phyloP scores from a whole-genome alignment of 1,140 invertebrate genomes.

The Scaptomyza graminum region DNA sequence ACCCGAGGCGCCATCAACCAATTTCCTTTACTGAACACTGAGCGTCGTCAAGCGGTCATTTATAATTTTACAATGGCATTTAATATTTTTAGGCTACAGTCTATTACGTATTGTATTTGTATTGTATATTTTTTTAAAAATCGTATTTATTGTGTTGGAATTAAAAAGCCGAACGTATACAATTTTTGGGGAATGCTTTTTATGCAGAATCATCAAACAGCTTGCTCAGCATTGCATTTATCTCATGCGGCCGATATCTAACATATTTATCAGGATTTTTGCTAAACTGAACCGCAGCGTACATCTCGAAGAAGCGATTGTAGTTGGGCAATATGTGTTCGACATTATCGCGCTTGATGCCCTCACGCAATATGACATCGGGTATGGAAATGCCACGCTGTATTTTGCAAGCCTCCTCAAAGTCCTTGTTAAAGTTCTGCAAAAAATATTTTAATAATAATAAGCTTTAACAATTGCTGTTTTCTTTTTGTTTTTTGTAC shows the following conservation, averaged over 20 bases:
- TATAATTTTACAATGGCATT: slow-evolving; percentile 68
- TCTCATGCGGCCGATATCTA: slow-evolving; percentile 94
- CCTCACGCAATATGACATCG: slow-evolving; percentile 93
- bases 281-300: slow-evolving; percentile 90
- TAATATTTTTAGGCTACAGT: slow-evolving; percentile 74
- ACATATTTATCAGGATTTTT: slow-evolving; percentile 98
- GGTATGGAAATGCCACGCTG: slow-evolving; percentile 97
- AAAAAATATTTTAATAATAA: no score
- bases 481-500: slow-evolving; percentile 84
- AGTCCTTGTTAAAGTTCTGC: slow-evolving; percentile 96
- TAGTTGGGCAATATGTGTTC: slow-evolving; percentile 94
- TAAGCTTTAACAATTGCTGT: not conserved
- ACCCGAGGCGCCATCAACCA: slow-evolving; percentile 79
- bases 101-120: slow-evolving; percentile 64
- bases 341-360: slow-evolving; percentile 93
- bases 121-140: slow-evolving; percentile 69
- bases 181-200: slow-evolving; percentile 36
- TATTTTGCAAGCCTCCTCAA: slow-evolving; percentile 93
- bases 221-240: slow-evolving; percentile 90
- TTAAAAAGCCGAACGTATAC: slow-evolving; percentile 66
- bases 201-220: slow-evolving; percentile 91
- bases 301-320: slow-evolving; percentile 90
- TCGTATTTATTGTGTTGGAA: slow-evolving; percentile 78
- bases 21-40: slow-evolving; percentile 73
- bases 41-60: slow-evolving; percentile 9